Conservation (phyloP, 30 jellyfish, hydroid and myxozoan genomes). For the Hydra vulgaris region DNA sequence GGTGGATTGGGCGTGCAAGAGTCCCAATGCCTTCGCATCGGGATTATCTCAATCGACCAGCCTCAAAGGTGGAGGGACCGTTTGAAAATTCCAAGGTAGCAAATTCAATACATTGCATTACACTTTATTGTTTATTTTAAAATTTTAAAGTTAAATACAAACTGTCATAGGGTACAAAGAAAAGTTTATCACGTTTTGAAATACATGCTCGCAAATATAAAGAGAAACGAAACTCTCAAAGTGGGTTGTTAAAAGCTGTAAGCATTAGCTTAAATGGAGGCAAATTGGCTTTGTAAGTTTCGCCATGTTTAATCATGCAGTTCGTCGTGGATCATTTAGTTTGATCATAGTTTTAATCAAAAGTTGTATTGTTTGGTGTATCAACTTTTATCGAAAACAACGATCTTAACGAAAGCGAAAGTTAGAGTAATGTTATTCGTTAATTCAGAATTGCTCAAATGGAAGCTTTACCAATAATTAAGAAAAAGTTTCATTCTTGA, state of each 20-base stretch:
- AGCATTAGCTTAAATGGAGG: slow-evolving; percentile 81
- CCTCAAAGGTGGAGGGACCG: slow-evolving; percentile 43
- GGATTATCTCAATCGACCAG: slow-evolving; percentile 86
- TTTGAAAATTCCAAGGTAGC: slow-evolving; percentile 13
- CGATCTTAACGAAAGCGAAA: too few relatives aligned
- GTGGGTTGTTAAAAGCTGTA: slow-evolving; percentile 52
- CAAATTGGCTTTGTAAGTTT: slow-evolving; percentile 45
- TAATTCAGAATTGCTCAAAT: too few relatives aligned
- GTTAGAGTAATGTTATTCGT: too few relatives aligned
- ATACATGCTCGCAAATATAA: slow-evolving; percentile 67
- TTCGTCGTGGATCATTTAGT: too few relatives aligned
- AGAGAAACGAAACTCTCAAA: slow-evolving; percentile 34
- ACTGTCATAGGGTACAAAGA: slow-evolving; percentile 70
- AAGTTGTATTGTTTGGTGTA: too few relatives aligned
- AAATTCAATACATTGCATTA: too few relatives aligned
- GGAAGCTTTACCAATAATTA: too few relatives aligned
- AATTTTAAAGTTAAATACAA: too few relatives aligned
- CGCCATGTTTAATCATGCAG: neutral
- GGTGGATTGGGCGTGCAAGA: slow-evolving; percentile 94
- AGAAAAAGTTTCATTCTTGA: too few relatives aligned
- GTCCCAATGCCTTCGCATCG: slow-evolving; percentile 94
- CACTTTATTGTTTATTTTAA: too few relatives aligned
- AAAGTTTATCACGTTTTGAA: slow-evolving; percentile 50
- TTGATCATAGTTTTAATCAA: too few relatives aligned
- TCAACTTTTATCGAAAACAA: too few relatives aligned